These are phyloP conservation scores for Heliconius charithonia DNA, from an alignment of 2,888 invertebrate genomes.

Conservation along the genomic window DNA sequence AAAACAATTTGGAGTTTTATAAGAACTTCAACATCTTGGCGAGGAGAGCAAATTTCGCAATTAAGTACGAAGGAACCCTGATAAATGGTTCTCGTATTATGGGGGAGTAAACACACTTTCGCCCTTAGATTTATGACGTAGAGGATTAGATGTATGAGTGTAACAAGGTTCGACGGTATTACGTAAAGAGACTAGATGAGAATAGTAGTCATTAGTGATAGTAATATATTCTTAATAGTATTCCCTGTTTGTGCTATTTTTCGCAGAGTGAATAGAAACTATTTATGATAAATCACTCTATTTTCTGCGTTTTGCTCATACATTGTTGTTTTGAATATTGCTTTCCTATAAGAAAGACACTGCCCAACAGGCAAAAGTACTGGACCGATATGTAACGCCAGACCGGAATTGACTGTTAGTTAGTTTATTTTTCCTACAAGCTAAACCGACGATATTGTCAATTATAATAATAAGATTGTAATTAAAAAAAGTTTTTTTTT, in stretches of 20 bases:
- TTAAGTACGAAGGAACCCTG: slow-evolving; percentile 47
- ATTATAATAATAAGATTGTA: too few relatives aligned
- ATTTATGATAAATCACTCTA: not conserved
- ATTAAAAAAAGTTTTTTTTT: too few relatives aligned
- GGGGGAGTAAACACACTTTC: slow-evolving; percentile 41
- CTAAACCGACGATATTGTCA: too few relatives aligned
- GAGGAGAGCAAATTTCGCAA: slow-evolving; percentile 48
- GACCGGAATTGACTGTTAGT: too few relatives aligned
- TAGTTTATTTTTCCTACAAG: too few relatives aligned
- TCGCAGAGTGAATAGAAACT: not conserved
- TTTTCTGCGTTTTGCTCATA: not conserved
- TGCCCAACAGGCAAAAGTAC: too few relatives aligned
- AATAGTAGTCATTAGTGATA: slow-evolving; percentile 11
- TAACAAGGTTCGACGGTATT: not conserved
- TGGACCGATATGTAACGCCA: too few relatives aligned
- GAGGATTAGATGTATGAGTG: slow-evolving; percentile 23
- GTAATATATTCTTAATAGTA: not conserved
- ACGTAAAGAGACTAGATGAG: slow-evolving; percentile 7
- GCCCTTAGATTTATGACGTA: slow-evolving; percentile 23
- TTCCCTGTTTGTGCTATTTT: not conserved
- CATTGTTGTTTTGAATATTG: not conserved
- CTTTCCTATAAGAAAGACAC: not conserved
- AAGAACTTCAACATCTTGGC: slow-evolving; percentile 40
- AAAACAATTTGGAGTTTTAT: slow-evolving; percentile 44
- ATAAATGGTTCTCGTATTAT: slow-evolving; percentile 47